Evolutionary conservation across 2,797 vertebrate genomes (phyloP), one percentile per base, ranked within the genome.

Genomic region (Xiphophorus birchmanni): DNA sequence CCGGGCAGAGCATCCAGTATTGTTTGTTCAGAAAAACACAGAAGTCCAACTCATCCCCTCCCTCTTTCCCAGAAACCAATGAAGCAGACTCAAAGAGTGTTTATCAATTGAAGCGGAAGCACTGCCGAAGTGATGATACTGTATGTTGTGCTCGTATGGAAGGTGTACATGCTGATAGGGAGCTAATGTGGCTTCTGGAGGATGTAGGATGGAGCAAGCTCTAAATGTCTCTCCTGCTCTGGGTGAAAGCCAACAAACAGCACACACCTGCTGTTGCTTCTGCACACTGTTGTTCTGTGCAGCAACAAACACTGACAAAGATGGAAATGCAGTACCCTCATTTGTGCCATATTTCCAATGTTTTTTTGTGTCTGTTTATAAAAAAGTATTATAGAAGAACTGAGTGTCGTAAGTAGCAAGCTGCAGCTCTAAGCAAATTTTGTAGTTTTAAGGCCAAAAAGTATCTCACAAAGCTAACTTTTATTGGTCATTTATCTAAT

Each of bases 131-230:
- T 12, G 77, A 48, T 47, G 77, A 65, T 10, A 35, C 60, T 63
- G 15, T 63, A n/a, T 74, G 79, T 79, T 73, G 77, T 58, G 80
- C 83, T 83, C 74, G 15, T 9, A 83, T 56, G 79, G 76, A 79
- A 82, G 79, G 71, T 23, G 71, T 32, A 47, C 75, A 71, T 0
- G 73, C 77, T 88, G 82, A 90, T 82, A 79, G 23, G 75, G 75
- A 88, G 83, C 71, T 78, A 87, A 84, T 86, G 87, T 81, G 84
- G 80, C 74, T 47, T 79, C 84, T 87, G 86, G 82, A 77, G 82
- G 85, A 85, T 79, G 47, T 42, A 73, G 75, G 84, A 85, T 35
- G 12, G 45, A 79, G 58, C 5, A 17, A 26, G 79, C 85, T 91
- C 87, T 83, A 88, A 90, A 91, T 77, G 81, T 84, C 85, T 85